Percentiles rank a stretch among this genome's conserved stretches.
Evolutionary conservation across 2,113 vertebrate genomes (phyloP).

Genomic region (Tychaedon coryphoeus): DNA sequence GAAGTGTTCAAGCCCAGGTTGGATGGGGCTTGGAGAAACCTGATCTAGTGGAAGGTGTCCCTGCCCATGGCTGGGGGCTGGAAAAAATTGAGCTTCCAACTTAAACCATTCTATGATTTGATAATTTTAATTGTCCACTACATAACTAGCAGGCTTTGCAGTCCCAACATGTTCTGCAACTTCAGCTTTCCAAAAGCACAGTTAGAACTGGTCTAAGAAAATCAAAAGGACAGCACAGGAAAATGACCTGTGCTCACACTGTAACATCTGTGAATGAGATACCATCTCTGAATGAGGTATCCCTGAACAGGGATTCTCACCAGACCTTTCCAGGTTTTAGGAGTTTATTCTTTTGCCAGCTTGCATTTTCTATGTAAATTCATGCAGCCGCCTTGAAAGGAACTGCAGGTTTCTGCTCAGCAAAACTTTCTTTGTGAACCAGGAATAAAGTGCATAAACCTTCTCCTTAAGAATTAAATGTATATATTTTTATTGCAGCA

Average conservation of each 20-base stretch:
- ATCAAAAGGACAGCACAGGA: background rate
- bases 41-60: background rate
- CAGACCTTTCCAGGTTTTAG: background rate
- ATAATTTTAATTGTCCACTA: background rate
- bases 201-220: background rate
- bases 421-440: constrained; percentile 38
- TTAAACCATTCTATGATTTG: background rate
- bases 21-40: background rate
- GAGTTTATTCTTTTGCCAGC: constrained; percentile 1
- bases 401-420: constrained; percentile 30
- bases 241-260: background rate
- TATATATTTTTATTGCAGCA: constrained; percentile 23
- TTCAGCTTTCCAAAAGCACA: background rate
- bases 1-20: background rate
- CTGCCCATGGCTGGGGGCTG: background rate
- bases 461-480: background rate
- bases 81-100: background rate
- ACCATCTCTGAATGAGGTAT: background rate
- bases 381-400: constrained; percentile 45
- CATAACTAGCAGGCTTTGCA: background rate
- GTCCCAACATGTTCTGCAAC: background rate
- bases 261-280: background rate
- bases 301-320: background rate
- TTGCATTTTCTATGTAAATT: constrained; percentile 43
- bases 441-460: background rate